Conservation (phyloP, 2,113 vertebrate species). For the Myiagra hebetior region DNA sequence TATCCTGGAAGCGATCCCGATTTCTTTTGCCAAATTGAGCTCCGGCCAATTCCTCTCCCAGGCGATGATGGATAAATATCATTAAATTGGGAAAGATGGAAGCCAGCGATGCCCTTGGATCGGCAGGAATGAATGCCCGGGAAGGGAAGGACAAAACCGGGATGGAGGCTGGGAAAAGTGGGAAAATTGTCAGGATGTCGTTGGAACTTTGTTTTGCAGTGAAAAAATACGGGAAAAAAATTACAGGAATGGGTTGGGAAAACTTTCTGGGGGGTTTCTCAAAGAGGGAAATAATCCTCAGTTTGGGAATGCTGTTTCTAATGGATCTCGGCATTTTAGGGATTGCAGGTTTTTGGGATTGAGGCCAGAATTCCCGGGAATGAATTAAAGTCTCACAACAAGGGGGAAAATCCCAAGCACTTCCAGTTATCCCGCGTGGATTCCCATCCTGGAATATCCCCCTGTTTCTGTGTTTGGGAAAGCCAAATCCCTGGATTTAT, state of each 20-base stretch:
- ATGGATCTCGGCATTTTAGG: rapidly evolving
- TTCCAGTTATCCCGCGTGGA: rapidly evolving
- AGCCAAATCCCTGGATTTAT: not conserved
- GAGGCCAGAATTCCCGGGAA: not conserved
- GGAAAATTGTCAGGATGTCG: not conserved
- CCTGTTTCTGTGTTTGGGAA: not conserved
- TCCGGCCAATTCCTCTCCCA: conserved; percentile 39
- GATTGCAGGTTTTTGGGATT: not conserved
- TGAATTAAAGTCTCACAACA: rapidly evolving
- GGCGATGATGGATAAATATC: conserved; percentile 55
- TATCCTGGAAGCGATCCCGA: conserved; percentile 39
- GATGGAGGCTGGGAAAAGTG: not conserved
- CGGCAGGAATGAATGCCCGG: not conserved
- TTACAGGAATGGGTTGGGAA: not conserved
- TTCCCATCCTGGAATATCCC: not conserved
- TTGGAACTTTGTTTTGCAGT: not conserved
- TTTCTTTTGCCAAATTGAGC: conserved; percentile 41
- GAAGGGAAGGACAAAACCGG: conserved; percentile 2
- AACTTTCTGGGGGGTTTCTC: rapidly evolving
- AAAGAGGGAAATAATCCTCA: not conserved
- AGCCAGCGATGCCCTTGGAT: conserved; percentile 43
- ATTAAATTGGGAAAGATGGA: conserved; percentile 49
- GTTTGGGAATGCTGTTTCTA: not conserved
- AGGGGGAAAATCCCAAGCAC: rapidly evolving
- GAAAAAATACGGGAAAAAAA: rapidly evolving